phyloP scores from a whole-genome alignment of 2,113 vertebrate species.

The Sinosuthora webbiana region DNA sequence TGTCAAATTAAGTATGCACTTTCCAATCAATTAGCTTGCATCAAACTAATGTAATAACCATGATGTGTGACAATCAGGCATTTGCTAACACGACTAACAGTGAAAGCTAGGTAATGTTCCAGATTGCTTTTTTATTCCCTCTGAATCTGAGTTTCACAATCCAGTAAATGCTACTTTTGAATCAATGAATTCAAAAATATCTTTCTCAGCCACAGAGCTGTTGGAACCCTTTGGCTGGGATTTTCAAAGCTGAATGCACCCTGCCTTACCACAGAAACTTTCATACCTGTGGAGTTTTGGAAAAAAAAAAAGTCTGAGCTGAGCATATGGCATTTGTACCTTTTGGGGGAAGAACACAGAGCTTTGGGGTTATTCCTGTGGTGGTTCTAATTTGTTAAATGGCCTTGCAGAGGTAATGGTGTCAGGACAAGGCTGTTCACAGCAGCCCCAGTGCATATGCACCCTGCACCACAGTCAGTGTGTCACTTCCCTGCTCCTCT shows the following conservation, averaged over 20 bases:
- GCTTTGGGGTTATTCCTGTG: not conserved
- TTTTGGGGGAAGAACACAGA: not conserved
- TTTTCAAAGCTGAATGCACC: not conserved
- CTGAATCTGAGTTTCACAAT: not conserved
- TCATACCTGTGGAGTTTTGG: not conserved
- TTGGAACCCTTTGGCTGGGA: not conserved
- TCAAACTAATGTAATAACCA: not conserved
- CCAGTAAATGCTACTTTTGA: not conserved
- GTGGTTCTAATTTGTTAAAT: not conserved
- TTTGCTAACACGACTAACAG: constrained; percentile 26
- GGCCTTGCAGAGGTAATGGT: not conserved
- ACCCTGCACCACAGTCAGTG: not conserved
- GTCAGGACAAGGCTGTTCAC: not conserved
- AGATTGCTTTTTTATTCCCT: constrained; percentile 17
- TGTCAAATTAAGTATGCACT: not conserved
- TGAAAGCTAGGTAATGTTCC: not conserved
- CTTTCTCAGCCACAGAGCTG: not conserved
- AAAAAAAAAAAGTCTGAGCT: not conserved
- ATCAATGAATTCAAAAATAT: not conserved
- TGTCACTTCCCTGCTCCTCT: not conserved
- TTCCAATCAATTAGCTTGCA: not conserved
- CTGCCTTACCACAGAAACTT: not conserved
- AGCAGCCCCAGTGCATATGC: not conserved
- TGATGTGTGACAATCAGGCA: not conserved
- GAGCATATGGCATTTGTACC: not conserved